Evolutionary conservation across 2,888 invertebrate genomes (phyloP).

Genomic region (Ophion ellenae): DNA sequence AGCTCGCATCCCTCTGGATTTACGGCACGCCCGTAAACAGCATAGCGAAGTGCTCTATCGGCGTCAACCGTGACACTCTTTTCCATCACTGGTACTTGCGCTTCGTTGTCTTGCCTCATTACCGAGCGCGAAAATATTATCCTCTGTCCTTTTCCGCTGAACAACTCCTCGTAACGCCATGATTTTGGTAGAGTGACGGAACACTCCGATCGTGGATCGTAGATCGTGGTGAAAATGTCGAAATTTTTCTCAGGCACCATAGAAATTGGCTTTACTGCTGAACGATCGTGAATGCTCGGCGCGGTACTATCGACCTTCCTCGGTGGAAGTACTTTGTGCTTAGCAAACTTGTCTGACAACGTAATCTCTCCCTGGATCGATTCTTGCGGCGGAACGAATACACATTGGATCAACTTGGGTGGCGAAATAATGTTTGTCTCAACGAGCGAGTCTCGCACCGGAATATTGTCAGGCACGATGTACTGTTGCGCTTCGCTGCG

Average conservation of each 20-base stretch:
- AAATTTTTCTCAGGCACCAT: background rate
- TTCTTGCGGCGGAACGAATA: too few relatives aligned
- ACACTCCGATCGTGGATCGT: background rate
- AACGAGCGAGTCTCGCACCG: too few relatives aligned
- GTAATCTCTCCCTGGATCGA: background rate
- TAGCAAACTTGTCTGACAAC: background rate
- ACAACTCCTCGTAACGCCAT: background rate
- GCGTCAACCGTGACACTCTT: constrained; percentile 10
- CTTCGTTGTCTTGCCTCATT: background rate
- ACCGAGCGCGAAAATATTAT: constrained; percentile 12
- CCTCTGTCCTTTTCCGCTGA: background rate
- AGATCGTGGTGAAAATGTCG: background rate
- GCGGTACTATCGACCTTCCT: background rate
- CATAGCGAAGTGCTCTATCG: constrained; percentile 9
- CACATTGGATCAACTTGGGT: too few relatives aligned
- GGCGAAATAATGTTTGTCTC: too few relatives aligned
- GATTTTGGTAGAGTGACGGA: constrained; percentile 18
- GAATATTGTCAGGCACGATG: too few relatives aligned
- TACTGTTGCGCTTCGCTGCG: too few relatives aligned
- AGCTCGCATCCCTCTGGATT: constrained; percentile 11
- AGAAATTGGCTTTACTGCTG: background rate
- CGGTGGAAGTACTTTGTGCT: background rate
- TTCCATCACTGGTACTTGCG: constrained; percentile 1
- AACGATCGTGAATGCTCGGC: background rate
- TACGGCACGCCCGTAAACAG: constrained; percentile 20